Evolutionary conservation across 1,140 invertebrate species (phyloP).

Genomic region (Pomacea maculata): DNA sequence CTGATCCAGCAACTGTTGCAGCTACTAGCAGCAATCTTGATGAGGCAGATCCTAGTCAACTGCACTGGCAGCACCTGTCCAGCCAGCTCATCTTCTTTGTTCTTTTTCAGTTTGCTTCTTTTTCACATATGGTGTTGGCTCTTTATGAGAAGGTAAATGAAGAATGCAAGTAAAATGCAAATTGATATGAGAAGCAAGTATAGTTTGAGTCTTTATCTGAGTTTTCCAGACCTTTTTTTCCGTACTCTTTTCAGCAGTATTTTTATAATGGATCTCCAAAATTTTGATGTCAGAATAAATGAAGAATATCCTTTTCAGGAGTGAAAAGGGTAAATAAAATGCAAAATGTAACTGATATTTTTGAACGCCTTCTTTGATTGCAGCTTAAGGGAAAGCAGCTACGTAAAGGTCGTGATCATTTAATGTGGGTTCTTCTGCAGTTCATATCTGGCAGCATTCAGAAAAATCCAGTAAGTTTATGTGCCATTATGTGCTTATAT

Average conservation of each 20-base stretch:
- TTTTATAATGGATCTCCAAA: conserved; percentile 2
- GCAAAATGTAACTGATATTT: background rate
- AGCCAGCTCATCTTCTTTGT: conserved; percentile 97
- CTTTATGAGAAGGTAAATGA: conserved; percentile 82
- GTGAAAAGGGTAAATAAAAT: background rate
- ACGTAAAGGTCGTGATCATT: conserved; percentile 88
- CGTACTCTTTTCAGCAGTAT: background rate
- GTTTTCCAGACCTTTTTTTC: background rate
- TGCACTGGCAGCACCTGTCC: conserved; percentile 92
- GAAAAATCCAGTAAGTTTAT: conserved; percentile 80
- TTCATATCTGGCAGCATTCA: conserved; percentile 97
- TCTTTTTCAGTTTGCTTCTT: conserved; percentile 91
- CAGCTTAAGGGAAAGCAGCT: conserved; percentile 82
- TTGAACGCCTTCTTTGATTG: conserved; percentile 33
- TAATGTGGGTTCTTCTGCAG: conserved; percentile 98
- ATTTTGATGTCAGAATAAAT: background rate
- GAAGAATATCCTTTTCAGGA: background rate
- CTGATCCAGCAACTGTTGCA: conserved; percentile 33
- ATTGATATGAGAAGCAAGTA: background rate
- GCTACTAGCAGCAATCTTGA: conserved; percentile 65
- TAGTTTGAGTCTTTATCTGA: background rate
- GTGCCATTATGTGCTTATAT: too few species aligned
- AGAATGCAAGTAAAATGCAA: background rate
- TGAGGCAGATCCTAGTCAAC: conserved; percentile 76
- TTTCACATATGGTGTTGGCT: conserved; percentile 89